Percentiles rank a stretch among this genome's conserved stretches.
phyloP scores from a whole-genome alignment of 2,113 vertebrate species.

The Tachysurus vachellii region DNA sequence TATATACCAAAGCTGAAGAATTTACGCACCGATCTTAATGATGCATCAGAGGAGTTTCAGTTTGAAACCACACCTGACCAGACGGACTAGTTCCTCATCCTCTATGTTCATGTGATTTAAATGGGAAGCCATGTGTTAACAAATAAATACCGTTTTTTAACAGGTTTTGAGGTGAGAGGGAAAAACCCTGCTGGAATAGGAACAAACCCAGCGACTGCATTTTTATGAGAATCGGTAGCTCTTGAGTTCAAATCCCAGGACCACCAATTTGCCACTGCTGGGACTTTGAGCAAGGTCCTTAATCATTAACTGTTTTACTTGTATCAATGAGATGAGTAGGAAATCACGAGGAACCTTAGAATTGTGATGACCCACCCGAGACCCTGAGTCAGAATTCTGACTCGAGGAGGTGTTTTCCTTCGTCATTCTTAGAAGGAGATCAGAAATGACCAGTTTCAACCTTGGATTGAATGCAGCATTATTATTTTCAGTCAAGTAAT shows the following conservation, averaged over 20 bases:
- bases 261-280: no score
- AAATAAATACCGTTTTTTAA: not conserved
- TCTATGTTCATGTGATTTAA: constrained; percentile 2
- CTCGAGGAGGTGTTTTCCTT: not conserved
- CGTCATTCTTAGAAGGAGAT: not conserved
- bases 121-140: not conserved
- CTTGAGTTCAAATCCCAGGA: no score
- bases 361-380: not conserved
- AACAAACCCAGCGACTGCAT: not conserved
- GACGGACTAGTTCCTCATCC: constrained; percentile 1
- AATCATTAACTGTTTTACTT: no score
- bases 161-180: not conserved
- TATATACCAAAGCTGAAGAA: not conserved
- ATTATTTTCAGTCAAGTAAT: not conserved
- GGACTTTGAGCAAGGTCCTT: no score
- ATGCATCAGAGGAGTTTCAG: not conserved
- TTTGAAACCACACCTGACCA: not conserved
- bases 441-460: not conserved
- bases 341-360: not conserved
- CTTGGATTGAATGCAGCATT: not conserved
- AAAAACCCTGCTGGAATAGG: not conserved
- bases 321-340: not conserved
- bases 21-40: not conserved
- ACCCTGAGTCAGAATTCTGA: not conserved
- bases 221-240: no score